Base-by-base conservation (phyloP, 1,140 invertebrate genomes). In the Lasaia peninsularis region DNA sequence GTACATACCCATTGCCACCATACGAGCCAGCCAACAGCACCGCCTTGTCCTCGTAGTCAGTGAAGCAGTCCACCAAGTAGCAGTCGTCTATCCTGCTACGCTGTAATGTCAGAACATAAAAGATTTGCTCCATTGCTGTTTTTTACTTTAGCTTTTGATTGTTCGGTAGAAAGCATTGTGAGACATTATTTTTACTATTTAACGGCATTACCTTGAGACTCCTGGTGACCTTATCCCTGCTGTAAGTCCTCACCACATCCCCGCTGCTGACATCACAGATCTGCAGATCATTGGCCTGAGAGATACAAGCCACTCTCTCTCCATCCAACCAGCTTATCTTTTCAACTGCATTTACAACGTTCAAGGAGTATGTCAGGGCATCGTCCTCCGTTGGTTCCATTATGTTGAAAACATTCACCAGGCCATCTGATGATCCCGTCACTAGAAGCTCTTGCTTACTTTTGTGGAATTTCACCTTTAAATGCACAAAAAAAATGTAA, bases 401-500 rank as follows among this genome's bases (percentile, higher is more conserved):
- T 1, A 98, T 89, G 78, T 98, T 94, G 81, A 94, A 98, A 14
- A 96, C 75, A 88, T 98, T 98, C 0, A 98, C 92, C 1, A 98
- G 88, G 0, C 96, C 96, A 89, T 98, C 97, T 0, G 93, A 92
- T 16, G 95, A 94, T 0, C 95, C 95, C 0, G 94, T 93, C 40
- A 93, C 92, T 44, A 98, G 73, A 14, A 91, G 83, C 78, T 96
- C 92, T 8, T 90, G 79, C 74, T 95, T 92, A n/a, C 66, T 85
- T 34, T 93, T 90, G 90, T 97, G 94, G 84, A 98, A 98, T 67
- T 91, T 89, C 0, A 97, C 91, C 90, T 92, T 28, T 3, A 28
- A 28, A 28, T n/a, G n/a, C n/a, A 81, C 0, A 78, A 77, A 31
- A 16, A 31, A 40, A 24, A 28, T 32, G 10, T 9, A 28, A 12